Evolutionary conservation across 2,113 vertebrate genomes (phyloP).

Genomic region (Turdus rufiventris): DNA sequence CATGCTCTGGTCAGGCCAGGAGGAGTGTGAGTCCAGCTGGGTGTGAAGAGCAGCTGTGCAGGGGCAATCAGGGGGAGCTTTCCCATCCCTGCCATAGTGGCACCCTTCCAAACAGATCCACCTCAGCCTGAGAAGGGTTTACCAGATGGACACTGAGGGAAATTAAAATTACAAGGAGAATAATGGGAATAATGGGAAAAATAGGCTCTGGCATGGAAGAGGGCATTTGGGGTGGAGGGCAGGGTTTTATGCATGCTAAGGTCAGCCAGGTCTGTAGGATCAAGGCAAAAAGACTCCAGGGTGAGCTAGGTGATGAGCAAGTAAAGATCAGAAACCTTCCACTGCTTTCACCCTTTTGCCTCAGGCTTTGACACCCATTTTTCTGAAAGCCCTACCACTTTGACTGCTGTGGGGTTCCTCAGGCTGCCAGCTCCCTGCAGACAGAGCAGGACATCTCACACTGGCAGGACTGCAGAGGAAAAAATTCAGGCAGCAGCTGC

Average conservation of each 20-base stretch:
- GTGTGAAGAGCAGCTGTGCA: background rate
- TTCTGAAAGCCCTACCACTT: background rate
- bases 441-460: background rate
- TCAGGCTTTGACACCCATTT: background rate
- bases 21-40: background rate
- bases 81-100: rapidly evolving
- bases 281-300: background rate
- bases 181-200: background rate
- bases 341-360: background rate
- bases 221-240: background rate
- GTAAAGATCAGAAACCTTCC: background rate
- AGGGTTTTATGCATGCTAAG: rapidly evolving
- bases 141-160: background rate
- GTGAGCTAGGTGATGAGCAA: background rate
- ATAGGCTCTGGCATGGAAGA: background rate
- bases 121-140: background rate
- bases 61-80: background rate
- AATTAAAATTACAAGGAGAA: background rate
- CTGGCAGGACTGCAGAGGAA: background rate
- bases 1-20: background rate
- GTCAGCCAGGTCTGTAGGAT: background rate
- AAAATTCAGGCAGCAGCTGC: background rate
- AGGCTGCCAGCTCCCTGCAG: background rate
- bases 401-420: background rate
- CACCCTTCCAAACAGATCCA: background rate